Base-by-base conservation (phyloP, 2,113 vertebrate species). In the Romanogobio albipinnatus region DNA sequence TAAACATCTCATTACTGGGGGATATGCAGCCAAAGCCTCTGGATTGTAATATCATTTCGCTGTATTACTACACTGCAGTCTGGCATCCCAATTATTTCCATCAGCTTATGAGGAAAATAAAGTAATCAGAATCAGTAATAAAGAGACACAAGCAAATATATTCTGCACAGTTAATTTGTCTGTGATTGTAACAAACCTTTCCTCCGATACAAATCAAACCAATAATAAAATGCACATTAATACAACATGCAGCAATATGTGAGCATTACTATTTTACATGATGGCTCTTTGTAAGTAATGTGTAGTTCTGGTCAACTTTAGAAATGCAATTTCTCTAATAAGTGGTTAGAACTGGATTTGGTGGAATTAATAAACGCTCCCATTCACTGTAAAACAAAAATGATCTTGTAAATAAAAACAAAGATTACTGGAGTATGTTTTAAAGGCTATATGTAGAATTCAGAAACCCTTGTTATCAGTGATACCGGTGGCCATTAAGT, bases 1-100 rank as follows among this genome's bases (percentile, higher is more conserved):
- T 76, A 53, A 47, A 80, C 59, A 29, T 51, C 26, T 81, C 79
- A 81, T 81, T 36, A 81, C 24, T 81, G 45, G 3, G 11, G n/a
- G 24, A 66, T 13, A 64, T 62, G 6, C 36, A 61, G 26, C 4
- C 17, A 59, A 59, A 51, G 45, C 68, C 71, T 24, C 39, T 64
- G 13, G 43, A 64, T 10, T 49, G 36, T 45, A 39, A 79, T 39
- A 45, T 4, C 1, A 78, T 24, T 79, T 24, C 14, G 24, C 58
- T 47, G 53, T n/a, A 15, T 80, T 24, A 62, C 14, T 49, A 24
- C 39, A 64, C 15, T 64, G 56, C 58, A 24, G 22, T 15, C n/a
- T 62, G 56, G 39, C n/a, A 62, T 66, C 26, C 29, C 36, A 24
- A 79, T 61, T 45, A 61, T 26, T 79, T 17, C 39, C 56, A 26